Evolutionary conservation across 2,888 invertebrate genomes (phyloP).

Genomic region (Nymphalis urticae): DNA sequence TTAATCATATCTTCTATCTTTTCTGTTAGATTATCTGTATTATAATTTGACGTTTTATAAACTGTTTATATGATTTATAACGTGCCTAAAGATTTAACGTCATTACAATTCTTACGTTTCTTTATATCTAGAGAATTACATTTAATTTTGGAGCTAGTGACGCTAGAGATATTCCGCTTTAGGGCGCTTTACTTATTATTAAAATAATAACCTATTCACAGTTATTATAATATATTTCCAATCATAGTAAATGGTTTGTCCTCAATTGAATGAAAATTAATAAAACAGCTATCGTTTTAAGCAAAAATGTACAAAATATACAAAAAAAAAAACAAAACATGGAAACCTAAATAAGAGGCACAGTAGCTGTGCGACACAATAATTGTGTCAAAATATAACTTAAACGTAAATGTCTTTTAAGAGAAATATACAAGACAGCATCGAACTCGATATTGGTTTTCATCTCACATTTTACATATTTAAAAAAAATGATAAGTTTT

Average conservation of each 20-base stretch:
- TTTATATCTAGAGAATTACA: slow-evolving; percentile 2
- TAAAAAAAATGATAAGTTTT: not conserved
- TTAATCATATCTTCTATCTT: no score
- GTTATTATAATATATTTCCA: not conserved
- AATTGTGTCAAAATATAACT: not conserved
- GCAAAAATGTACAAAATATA: slow-evolving; percentile 37
- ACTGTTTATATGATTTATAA: not conserved
- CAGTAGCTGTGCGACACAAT: not conserved
- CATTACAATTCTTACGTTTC: not conserved
- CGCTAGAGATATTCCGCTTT: slow-evolving; percentile 2
- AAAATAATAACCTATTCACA: not conserved
- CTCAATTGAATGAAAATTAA: slow-evolving; percentile 37
- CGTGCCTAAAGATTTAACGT: not conserved
- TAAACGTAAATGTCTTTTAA: slow-evolving; percentile 25
- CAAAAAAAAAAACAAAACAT: slow-evolving; percentile 22
- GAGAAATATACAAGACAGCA: not conserved
- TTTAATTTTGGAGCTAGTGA: slow-evolving; percentile 6
- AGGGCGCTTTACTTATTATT: slow-evolving; percentile 10
- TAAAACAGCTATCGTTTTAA: slow-evolving; percentile 25
- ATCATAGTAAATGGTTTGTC: slow-evolving; percentile 42
- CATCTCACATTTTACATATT: not conserved
- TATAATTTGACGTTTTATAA: not conserved
- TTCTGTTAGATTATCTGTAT: no score
- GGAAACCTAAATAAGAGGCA: not conserved
- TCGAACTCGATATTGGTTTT: not conserved